Evolutionary conservation across 2,797 vertebrate species (phyloP).

Genomic region (Gadopsis marmoratus): DNA sequence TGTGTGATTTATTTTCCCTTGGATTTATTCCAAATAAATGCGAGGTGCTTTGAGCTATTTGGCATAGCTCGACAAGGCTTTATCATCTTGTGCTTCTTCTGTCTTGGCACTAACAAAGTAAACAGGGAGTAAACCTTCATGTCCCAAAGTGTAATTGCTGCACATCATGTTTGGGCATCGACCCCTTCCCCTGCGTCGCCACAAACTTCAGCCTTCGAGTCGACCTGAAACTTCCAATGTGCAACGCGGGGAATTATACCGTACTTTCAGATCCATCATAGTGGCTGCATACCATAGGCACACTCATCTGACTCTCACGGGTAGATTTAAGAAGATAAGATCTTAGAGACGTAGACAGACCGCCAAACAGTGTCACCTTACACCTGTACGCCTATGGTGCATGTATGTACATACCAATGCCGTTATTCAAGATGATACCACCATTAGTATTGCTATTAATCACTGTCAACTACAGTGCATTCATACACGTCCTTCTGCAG

Average conservation of each 20-base stretch:
- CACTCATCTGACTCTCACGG: neutral
- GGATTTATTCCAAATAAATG: neutral
- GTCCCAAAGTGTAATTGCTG: neutral
- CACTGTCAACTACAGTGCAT: constrained; percentile 3
- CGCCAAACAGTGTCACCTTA: neutral
- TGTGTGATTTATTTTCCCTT: neutral
- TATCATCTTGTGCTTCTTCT: neutral
- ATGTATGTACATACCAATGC: neutral
- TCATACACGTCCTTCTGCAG: neutral
- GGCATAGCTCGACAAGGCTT: neutral
- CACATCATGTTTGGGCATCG: neutral
- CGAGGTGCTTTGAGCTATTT: neutral
- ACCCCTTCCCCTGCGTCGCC: neutral
- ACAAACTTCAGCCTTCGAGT: neutral
- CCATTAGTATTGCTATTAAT: constrained; percentile 6
- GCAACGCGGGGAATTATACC: constrained; percentile 32
- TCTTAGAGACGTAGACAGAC: neutral
- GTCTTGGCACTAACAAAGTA: neutral
- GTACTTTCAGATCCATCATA: neutral
- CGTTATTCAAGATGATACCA: neutral
- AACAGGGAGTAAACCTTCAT: neutral
- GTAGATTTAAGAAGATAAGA: constrained; percentile 12
- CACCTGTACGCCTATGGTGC: neutral
- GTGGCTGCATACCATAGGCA: neutral
- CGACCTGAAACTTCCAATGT: constrained; percentile 8